A percentile compares a stretch with the other conserved stretches of the same genome.
Evolutionary conservation across 1,140 invertebrate species (phyloP).

Genomic region (Aphelenchoides besseyi): DNA sequence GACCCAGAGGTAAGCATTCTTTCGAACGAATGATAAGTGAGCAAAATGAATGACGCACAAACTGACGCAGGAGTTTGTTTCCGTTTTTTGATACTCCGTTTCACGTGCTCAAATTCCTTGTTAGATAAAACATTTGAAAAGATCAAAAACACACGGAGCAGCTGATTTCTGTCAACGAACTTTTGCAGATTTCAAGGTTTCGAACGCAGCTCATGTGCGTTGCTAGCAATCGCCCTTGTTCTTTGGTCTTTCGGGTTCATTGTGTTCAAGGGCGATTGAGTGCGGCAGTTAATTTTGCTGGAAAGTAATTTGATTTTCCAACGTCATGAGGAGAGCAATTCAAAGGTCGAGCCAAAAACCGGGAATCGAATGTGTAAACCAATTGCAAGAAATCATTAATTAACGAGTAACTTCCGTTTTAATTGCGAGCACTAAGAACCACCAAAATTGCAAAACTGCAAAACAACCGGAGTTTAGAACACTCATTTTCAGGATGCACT

Average conservation of each 20-base stretch:
- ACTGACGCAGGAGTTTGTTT: slow-evolving; percentile 13
- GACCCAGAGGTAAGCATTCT: slow-evolving; percentile 55
- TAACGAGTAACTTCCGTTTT: too few species aligned
- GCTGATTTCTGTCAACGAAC: background rate
- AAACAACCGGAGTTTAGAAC: background rate
- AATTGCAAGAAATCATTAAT: too few species aligned
- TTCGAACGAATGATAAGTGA: background rate
- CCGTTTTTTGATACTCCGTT: too few species aligned
- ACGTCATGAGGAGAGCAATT: too few species aligned
- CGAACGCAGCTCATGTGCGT: background rate
- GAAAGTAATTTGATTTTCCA: too few species aligned
- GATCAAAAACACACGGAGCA: too few species aligned
- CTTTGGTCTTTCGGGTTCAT: background rate
- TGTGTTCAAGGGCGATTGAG: background rate
- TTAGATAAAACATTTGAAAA: too few species aligned
- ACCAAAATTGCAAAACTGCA: background rate
- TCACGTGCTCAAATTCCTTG: too few species aligned
- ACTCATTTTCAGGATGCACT: slow-evolving; percentile 63
- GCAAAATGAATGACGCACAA: background rate
- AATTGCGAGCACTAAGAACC: too few species aligned
- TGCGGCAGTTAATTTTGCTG: background rate
- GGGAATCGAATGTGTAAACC: too few species aligned
- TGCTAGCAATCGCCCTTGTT: background rate
- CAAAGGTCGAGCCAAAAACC: too few species aligned
- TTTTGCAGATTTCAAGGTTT: background rate